Evolutionary conservation across 2,113 vertebrate genomes (phyloP), one percentile per base, ranked within the genome.

Genomic region (Salminus brasiliensis): DNA sequence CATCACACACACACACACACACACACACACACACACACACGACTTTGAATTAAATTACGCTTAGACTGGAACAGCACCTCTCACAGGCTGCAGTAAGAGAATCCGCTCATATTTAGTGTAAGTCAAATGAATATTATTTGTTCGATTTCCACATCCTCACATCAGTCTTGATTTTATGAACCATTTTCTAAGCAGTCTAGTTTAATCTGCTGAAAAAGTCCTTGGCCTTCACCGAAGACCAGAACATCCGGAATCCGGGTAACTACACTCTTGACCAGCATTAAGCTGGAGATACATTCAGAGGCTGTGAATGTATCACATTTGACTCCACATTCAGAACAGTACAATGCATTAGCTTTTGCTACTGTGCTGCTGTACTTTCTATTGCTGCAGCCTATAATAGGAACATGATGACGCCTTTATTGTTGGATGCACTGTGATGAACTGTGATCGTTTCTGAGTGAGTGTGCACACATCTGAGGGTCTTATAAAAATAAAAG

Each of bases 1-100:
- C 29, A 66, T 43, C 0, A 60, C 23, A 49, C 8, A 39, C 32
- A 49, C 36, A 71, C 67, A 49, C 67, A 45, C 21, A 70, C 53
- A 39, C 23, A 55, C 34, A 55, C 43, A 68, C 29, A 57, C 39
- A 49, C 59, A 63, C 39, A 72, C 59, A 73, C 59, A 77, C 52
- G 7, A 21, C 6, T 36, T 30, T 9, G 13, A 36, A 67, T 39
- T 39, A 67, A 67, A n/a, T 11, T 43, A 52, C 30, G 43, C 7
- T 5, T 52, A 55, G 21, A 52, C 5, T 15, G 15, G 2, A 53
- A 34, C 2, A 55, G 52, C 3, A 55, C 52, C 23, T 55, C 52
- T 55, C 23, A 55, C 10, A 49, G 6, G 6, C 47, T 21, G 43
- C 11, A 45, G 43, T 45, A 45, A 45, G 16, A 45, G 13, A 45